Conservation (phyloP, 2,797 vertebrate species). For the Lophotriccus pileatus region DNA sequence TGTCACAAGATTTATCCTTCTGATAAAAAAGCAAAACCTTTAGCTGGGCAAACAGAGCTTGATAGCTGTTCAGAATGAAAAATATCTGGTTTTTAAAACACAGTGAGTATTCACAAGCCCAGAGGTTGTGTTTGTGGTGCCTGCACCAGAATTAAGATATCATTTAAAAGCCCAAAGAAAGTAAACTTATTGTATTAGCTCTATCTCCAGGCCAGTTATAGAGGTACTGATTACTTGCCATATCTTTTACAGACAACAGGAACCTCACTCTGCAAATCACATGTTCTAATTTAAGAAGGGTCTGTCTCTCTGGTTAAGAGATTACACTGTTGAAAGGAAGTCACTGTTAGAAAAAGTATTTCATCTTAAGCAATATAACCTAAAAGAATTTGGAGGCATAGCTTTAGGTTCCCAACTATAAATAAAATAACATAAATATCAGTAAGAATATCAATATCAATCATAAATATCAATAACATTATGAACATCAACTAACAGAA, state of each 20-base stretch:
- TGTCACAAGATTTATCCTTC: constrained; percentile 38
- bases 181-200: constrained; percentile 21
- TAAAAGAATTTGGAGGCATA: not conserved
- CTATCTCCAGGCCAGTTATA: not conserved
- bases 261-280: not conserved
- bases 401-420: not conserved
- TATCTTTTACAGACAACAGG: not conserved
- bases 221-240: not conserved
- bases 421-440: not conserved
- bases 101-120: not conserved
- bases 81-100: not conserved
- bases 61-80: not conserved
- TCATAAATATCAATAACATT: not conserved
- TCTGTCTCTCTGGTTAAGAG: not conserved
- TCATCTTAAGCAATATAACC: not conserved
- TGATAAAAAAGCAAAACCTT: constrained; percentile 33
- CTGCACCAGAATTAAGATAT: not conserved
- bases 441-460: not conserved
- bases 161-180: constrained; percentile 22
- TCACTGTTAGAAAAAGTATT: not conserved
- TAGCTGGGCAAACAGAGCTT: not conserved
- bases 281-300: not conserved
- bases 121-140: not conserved
- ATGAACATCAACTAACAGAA: not conserved
- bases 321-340: not conserved